Evolutionary conservation across 2,113 vertebrate species (phyloP).

Genomic region (Elachura formosa): DNA sequence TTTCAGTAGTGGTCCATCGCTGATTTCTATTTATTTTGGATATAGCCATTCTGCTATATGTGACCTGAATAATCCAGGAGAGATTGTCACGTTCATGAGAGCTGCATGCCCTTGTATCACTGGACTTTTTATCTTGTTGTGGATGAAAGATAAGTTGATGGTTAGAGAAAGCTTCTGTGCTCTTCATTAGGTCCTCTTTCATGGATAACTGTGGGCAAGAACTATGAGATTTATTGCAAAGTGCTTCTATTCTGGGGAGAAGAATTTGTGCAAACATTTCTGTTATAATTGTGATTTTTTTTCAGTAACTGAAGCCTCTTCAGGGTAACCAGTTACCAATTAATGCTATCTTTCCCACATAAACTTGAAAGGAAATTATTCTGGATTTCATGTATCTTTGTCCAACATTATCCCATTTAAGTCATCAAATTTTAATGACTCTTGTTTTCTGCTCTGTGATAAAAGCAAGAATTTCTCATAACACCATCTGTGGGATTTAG

Average conservation of each 20-base stretch:
- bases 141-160: background rate
- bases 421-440: slow-evolving; percentile 46
- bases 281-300: background rate
- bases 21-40: background rate
- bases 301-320: background rate
- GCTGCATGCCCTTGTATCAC: background rate
- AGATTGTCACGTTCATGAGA: background rate
- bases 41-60: background rate
- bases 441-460: slow-evolving; percentile 23
- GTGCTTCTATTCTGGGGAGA: background rate
- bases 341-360: background rate
- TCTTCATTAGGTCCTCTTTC: background rate
- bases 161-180: background rate
- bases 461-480: slow-evolving; percentile 27
- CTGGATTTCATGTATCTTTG: background rate
- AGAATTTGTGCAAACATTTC: background rate
- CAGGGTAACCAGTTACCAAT: background rate
- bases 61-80: background rate
- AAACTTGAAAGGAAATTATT: background rate
- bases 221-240: background rate
- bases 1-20: background rate
- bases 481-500: slow-evolving; percentile 13
- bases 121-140: background rate
- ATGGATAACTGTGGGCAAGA: background rate
- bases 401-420: slow-evolving; percentile 38